These are phyloP conservation scores for Euwallacea fornicatus DNA, from an alignment of 1,140 invertebrate species.

Conservation along the genomic window DNA sequence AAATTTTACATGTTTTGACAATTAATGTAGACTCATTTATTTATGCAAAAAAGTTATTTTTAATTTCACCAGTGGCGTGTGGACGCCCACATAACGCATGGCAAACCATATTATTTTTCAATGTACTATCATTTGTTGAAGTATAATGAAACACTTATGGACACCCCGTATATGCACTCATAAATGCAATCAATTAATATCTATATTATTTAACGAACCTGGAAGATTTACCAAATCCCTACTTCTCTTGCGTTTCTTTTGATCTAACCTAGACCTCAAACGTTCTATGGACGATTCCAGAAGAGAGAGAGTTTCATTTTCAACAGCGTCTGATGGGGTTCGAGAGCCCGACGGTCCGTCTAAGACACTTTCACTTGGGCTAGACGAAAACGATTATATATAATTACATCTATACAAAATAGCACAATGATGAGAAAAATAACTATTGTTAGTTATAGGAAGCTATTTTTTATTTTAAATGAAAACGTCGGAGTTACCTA, in stretches of 20 bases:
- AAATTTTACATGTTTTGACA: too few relatives aligned
- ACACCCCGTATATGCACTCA: neutral
- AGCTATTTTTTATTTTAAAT: constrained; percentile 42
- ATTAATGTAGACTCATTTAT: too few relatives aligned
- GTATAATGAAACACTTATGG: neutral
- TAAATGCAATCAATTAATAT: neutral
- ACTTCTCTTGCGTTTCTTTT: constrained; percentile 44
- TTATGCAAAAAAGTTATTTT: too few relatives aligned
- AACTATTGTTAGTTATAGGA: neutral
- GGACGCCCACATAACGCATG: too few relatives aligned
- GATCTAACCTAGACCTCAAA: constrained; percentile 40
- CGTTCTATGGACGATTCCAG: constrained; percentile 52
- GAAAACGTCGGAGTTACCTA: neutral
- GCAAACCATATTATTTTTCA: too few relatives aligned
- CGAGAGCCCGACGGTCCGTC: constrained; percentile 16
- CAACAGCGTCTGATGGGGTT: constrained; percentile 49
- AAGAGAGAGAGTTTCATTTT: constrained; percentile 42
- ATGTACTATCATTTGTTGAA: too few relatives aligned
- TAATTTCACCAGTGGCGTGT: too few relatives aligned
- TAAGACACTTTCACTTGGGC: constrained; percentile 23
- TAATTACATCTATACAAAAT: neutral
- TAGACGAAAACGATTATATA: constrained; percentile 6
- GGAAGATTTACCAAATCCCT: constrained; percentile 22
- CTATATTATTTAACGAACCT: constrained; percentile 7
- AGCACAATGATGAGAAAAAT: neutral